These are phyloP conservation scores for Cabera pusaria DNA, from an alignment of 2,888 invertebrate species.

Conservation along the genomic window DNA sequence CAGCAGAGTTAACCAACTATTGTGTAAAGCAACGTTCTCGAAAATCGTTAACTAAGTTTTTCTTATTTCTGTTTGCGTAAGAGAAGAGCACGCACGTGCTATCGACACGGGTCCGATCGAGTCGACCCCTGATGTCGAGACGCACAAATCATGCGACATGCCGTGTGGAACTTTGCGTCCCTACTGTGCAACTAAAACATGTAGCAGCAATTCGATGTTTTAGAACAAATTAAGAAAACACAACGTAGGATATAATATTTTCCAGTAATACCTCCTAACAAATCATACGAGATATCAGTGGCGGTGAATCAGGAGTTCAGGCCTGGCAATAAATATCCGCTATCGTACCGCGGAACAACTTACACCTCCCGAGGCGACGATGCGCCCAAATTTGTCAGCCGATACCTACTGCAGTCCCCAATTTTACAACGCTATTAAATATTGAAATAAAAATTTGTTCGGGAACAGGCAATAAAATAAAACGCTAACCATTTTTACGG, in stretches of 20 bases:
- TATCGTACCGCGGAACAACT: constrained; percentile 30
- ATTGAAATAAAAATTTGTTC: constrained; percentile 76
- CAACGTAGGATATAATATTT: constrained; percentile 4
- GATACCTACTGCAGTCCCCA: constrained; percentile 53
- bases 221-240: no score
- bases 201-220: no score
- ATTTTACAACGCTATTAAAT: constrained; percentile 79
- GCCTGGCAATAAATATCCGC: constrained; percentile 22
- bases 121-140: constrained; percentile 51
- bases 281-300: constrained; percentile 11
- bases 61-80: constrained; percentile 39
- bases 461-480: constrained; percentile 77
- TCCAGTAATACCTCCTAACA: constrained; percentile 5
- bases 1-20: no score
- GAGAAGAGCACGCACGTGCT: constrained; percentile 55
- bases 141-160: constrained; percentile 74
- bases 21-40: constrained; percentile 6
- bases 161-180: constrained; percentile 31
- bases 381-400: constrained; percentile 52
- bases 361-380: constrained; percentile 41
- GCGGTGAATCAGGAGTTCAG: constrained; percentile 14
- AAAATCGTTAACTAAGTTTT: constrained; percentile 13
- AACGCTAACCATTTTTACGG: constrained; percentile 81
- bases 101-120: constrained; percentile 56
- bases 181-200: no score